A percentile compares a stretch with the other conserved stretches of the same genome.
Evolutionary conservation across 2,113 vertebrate genomes (phyloP).

Genomic region (Patagioenas fasciata): DNA sequence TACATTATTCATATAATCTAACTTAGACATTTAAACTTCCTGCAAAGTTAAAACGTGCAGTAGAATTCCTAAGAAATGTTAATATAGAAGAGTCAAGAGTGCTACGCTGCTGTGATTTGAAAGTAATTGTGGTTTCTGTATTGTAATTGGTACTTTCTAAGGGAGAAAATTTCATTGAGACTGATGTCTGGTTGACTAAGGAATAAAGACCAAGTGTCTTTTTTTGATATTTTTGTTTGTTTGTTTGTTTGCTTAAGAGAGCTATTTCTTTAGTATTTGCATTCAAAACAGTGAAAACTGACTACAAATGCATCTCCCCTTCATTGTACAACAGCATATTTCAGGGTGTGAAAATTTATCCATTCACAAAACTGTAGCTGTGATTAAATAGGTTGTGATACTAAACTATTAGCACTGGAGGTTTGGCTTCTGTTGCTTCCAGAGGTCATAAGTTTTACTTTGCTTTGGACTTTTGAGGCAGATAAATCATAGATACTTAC

Average conservation of each 20-base stretch:
- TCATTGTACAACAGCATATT: neutral
- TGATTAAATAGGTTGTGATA: neutral
- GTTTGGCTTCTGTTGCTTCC: neutral
- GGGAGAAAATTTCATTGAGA: neutral
- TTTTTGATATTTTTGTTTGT: rapidly evolving
- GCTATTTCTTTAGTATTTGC: neutral
- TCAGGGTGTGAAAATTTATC: neutral
- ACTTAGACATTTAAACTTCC: slow-evolving; percentile 37
- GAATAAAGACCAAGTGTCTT: neutral
- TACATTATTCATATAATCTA: slow-evolving; percentile 56
- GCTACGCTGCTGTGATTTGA: neutral
- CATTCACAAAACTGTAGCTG: neutral
- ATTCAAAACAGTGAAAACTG: neutral
- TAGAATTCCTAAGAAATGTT: slow-evolving; percentile 41
- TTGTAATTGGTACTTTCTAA: neutral
- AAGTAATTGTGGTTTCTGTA: neutral
- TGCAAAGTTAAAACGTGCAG: slow-evolving; percentile 31
- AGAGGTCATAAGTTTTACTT: neutral
- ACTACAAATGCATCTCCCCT: neutral
- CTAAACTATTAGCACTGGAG: neutral
- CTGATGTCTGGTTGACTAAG: neutral
- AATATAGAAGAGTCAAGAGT: neutral
- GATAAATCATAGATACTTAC: neutral
- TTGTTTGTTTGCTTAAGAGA: neutral
- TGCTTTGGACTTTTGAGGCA: neutral